Base-by-base conservation (phyloP, 1,140 invertebrate genomes). In the Diabrotica undecimpunctata region DNA sequence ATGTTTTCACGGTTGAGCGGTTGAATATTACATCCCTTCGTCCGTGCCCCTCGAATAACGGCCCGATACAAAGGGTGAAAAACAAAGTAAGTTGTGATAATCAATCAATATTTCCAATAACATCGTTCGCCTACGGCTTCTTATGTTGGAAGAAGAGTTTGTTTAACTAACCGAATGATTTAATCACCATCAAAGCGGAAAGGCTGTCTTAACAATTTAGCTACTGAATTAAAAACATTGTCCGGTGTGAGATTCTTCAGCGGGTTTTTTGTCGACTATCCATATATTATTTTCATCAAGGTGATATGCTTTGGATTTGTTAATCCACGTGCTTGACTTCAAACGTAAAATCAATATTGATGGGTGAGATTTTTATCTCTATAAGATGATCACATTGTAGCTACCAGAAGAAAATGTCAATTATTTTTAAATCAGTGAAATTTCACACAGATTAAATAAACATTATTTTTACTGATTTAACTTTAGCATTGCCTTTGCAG, bases 151-250 rank as follows among this genome's bases (percentile, higher is more conserved):
- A 66, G 58, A 50, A 25, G 63, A 58, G 38, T 64, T 61, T 71
- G 71, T 63, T 56, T 69, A 73, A 73, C 71, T 73, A 73, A 73
- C 71, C 69, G 69, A 62, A 73, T 73, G 69, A 73, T 73, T 65
- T 64, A 67, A 73, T 73, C 67, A 71, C 54, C 67, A 66, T 37
- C 61, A 58, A 64, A 62, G 69, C 69, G 69, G 64, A 73, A 70
- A 68, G 59, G 59, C 66, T 62, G 66, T 71, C 71, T 70, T 66
- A 72, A 71, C 62, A 66, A 70, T 71, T 71, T 59, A 61, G 69
- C 71, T 68, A 66, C 69, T 64, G 71, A 67, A 72, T 72, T 72
- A 69, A 72, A 71, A 70, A 70, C 55, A 64, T 46, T 54, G 55
- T 37, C 46, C 52, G 10, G 59, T 50, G 41, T n/a, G 8, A 46